Base-by-base conservation (phyloP, 2,113 vertebrate genomes). In the Rattus rattus region DNA sequence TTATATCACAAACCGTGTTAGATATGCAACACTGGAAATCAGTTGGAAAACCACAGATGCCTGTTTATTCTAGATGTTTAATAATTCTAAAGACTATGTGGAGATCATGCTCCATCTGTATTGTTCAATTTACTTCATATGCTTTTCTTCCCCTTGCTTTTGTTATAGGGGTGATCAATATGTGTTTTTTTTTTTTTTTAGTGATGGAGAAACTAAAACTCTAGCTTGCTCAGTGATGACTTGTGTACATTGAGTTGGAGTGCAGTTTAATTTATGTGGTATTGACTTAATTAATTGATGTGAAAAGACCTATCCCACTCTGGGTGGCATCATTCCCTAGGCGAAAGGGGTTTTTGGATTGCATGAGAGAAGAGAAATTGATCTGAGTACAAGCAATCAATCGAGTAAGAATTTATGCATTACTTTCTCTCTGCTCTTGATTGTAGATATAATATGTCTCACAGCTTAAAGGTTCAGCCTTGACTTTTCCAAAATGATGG, bases 71-170 rank as follows among this genome's bases (percentile, higher is more conserved):
- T 59, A 16, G 3, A 16, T 75, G 24, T 63, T 72, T 81, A 7
- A 2, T 86, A 95, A 91, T 87, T 69, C 63, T 91, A 73, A 95
- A 90, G 88, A 77, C 63, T 88, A 83, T 65, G 59, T 61, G 54
- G n/a, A 87, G 13, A 2, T 91, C 54, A 70, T 70, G 2, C 63
- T 89, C 24, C 72, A 28, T 47, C 7, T 83, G 26, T 73, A 70
- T 47, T 63, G 0, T 7, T 73, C 47, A 86, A 70, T 83, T 81
- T 92, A 9, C 16, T 85, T 89, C 93, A 77, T 8, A 17, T 79
- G n/a, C 16, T 73, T 94, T 54, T 33, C 43, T 61, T 28, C 75
- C 22, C 7, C 33, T 76, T 59, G 54, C 47, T 16, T 96, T 92
- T 88, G n/a, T 88, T 26, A 52, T 65, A 76, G 14, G 26, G 47